Base-by-base conservation (phyloP, 2,113 vertebrate genomes). In the Platysternon megacephalum region DNA sequence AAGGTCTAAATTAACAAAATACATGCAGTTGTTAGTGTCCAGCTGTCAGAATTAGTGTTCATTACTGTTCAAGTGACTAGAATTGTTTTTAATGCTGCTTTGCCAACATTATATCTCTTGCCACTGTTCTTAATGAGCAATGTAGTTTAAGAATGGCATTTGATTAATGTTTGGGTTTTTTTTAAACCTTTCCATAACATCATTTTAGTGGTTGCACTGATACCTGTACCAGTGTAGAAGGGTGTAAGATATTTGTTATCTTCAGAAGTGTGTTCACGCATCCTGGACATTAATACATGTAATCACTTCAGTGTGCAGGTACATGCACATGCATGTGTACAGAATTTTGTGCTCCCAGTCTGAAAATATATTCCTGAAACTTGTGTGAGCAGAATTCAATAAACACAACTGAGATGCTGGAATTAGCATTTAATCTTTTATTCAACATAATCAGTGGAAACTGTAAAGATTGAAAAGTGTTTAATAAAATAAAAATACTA, bases 401-500 rank as follows among this genome's bases (percentile, higher is more conserved):
- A 49, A 87, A 19, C 82, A 46, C n/a, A 74, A 6, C 19, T 86
- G 26, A 68, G 61, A 72, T 39, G n/a, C 65, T 72, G 8, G 65
- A n/a, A 72, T 39, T 72, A 22, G 22, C 61, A 46, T 80, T 83
- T 72, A 51, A n/a, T 29, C 24, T 84, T 84, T 84, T 68, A 65
- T 61, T 61, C 3, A 21, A 13, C 11, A 0, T 76, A 32, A 84
- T 6, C 52, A 81, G 61, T 29, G 89, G 82, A 90, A 93, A 88
- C 51, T 84, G 55, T 93, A 85, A 92, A 94, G 19, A 35, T 56
- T 78, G 82, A 84, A 78, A 94, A 87, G 51, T 52, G 32, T 79
- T 78, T 74, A 39, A 28, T 28, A 80, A 94, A 96, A 95, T 88
- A 91, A 89, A 92, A 78, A 14, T 81, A 8, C 17, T 68, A 17